Conservation (phyloP, 2,888 invertebrate genomes). For the Dioctria linearis region DNA sequence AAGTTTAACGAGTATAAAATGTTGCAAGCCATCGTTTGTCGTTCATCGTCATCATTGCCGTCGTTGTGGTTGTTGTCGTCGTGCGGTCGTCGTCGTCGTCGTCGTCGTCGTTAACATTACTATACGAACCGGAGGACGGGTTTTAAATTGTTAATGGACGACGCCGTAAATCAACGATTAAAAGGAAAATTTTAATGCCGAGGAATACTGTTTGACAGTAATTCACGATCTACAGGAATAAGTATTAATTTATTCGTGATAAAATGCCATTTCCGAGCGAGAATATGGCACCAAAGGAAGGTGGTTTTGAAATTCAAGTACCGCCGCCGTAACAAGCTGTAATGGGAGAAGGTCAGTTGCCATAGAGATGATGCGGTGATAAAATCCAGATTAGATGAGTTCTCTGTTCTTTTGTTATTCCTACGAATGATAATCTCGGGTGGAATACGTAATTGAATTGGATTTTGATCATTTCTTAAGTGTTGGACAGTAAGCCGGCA, state of each 20-base stretch:
- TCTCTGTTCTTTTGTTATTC: slow-evolving; percentile 2
- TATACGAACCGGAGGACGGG: background rate
- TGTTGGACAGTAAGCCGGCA: too few relatives aligned
- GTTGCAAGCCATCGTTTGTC: background rate
- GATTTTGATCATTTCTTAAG: background rate
- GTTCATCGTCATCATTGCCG: too few relatives aligned
- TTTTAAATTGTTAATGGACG: slow-evolving; percentile 47
- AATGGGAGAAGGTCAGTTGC: background rate
- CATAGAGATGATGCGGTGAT: background rate
- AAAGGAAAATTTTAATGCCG: slow-evolving; percentile 16
- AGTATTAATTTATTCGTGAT: slow-evolving; percentile 47
- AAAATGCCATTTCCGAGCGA: background rate
- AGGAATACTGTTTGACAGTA: slow-evolving; percentile 46
- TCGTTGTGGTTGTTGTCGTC: too few relatives aligned
- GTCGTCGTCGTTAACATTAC: too few relatives aligned
- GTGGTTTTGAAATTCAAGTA: slow-evolving; percentile 5
- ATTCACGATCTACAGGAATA: slow-evolving; percentile 41
- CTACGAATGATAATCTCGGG: background rate
- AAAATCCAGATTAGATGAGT: background rate
- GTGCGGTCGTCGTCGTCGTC: too few relatives aligned
- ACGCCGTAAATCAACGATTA: slow-evolving; percentile 48
- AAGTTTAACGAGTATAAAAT: background rate
- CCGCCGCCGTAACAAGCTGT: background rate
- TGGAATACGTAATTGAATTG: background rate
- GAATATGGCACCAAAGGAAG: background rate